Base-by-base conservation (phyloP, 2,113 vertebrate species). In the Gymnarchus niloticus region DNA sequence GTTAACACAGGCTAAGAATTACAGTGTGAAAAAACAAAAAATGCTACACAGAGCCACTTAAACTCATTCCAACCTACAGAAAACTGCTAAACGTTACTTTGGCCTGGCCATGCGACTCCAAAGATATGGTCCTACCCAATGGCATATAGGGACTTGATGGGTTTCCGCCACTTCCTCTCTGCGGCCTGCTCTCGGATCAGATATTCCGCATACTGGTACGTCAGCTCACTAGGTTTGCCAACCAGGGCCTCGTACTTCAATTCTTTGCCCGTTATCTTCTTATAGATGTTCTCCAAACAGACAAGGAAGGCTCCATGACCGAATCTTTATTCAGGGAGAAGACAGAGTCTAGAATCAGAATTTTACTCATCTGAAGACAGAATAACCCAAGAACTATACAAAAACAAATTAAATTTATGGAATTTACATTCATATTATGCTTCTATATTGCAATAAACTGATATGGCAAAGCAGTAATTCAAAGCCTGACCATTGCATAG, bases 221-320 rank as follows among this genome's bases (percentile, higher is more conserved):
- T 97, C 83, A 97, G 82, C 85, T 95, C 91, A n/a, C 95, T 95
- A 25, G 96, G 97, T 49, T 98, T 98, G 73, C 97, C 97, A 90
- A 98, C 92, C 76, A 97, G 49, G 0, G 90, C 94, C 83, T 96
- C 92, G 0, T 97, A 97, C 88, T 95, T 94, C 88, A 98, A 90
- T 0, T 96, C 94, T n/a, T 84, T 93, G 23, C 96, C 96, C 0
- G 96, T 96, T 88, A 97, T 91, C 90, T 97, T 98, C 93, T 95
- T 96, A 92, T 96, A 97, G 85, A 96, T 95, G 41, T 95, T 95
- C 90, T 98, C 96, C 92, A 98, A 88, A 86, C 96, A 98, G 77
- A 97, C 93, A 92, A 97, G 91, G 92, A 98, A 97, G 0, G 95
- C 96, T 83, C 97, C 96, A 0, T 97, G 96, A 41, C 96, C 96